phyloP scores from a whole-genome alignment of 2,888 invertebrate species.

The Pelosia muscerda region DNA sequence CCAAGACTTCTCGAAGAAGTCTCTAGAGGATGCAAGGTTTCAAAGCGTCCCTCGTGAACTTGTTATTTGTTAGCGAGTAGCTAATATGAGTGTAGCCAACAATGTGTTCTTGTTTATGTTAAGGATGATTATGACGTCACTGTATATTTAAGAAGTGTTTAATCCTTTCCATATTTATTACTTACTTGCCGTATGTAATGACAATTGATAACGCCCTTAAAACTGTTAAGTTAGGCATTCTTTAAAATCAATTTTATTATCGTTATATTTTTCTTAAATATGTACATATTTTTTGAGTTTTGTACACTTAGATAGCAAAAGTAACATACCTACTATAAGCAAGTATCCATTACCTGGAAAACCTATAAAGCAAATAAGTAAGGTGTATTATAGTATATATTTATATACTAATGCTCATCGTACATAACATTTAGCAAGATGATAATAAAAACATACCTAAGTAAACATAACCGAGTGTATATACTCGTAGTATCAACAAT shows the following conservation, averaged over 20 bases:
- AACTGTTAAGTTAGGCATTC: too few species aligned
- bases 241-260: not conserved
- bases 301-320: not conserved
- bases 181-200: too few species aligned
- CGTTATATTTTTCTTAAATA: not conserved
- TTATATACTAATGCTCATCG: too few species aligned
- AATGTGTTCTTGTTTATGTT: not conserved
- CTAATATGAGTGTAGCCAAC: not conserved
- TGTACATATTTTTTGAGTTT: not conserved
- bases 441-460: not conserved
- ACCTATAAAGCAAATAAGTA: too few species aligned
- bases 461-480: not conserved
- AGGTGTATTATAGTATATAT: too few species aligned
- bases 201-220: too few species aligned
- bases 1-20: slow-evolving; percentile 16
- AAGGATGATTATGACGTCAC: not conserved
- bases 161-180: too few species aligned
- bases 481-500: not conserved
- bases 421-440: not conserved
- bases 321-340: not conserved
- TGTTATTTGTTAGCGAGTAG: slow-evolving; percentile 1
- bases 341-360: not conserved
- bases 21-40: slow-evolving; percentile 13
- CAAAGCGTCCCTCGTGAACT: slow-evolving; percentile 2
- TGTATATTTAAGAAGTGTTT: too few species aligned